These are phyloP conservation scores for Spizella passerina DNA, from an alignment of 2,797 vertebrate species.

Conservation along the genomic window DNA sequence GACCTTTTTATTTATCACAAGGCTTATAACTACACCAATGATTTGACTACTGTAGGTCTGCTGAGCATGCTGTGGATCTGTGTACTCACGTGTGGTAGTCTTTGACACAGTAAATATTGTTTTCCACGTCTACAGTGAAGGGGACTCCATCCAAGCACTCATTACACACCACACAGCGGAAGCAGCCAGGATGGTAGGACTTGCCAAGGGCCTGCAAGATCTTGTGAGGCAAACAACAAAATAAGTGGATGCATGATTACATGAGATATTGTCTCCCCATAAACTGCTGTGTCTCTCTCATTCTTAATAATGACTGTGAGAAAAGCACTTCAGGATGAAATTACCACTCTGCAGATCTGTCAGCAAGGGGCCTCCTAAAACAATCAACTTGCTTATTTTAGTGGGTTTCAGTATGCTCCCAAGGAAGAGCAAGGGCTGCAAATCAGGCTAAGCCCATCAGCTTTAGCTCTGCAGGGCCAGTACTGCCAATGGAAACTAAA, in stretches of 20 bases:
- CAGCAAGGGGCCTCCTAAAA: constrained; percentile 13
- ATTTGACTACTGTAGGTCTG: background rate
- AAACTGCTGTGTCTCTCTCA: background rate
- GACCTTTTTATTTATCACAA: background rate
- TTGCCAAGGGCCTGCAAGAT: constrained; percentile 97
- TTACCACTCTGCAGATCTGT: background rate
- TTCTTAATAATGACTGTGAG: background rate
- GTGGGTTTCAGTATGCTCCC: background rate
- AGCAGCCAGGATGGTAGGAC: constrained; percentile 97
- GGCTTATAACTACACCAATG: background rate
- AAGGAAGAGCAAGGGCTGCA: background rate
- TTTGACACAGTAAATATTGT: constrained; percentile 98
- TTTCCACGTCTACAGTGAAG: constrained; percentile 96
- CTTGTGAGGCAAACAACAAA: constrained; percentile 67
- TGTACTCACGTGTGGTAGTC: constrained; percentile 95
- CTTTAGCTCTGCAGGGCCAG: background rate
- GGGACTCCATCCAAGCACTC: constrained; percentile 96
- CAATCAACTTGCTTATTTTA: background rate
- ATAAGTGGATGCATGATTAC: background rate
- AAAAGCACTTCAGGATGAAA: background rate
- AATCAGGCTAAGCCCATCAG: background rate
- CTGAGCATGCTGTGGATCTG: background rate
- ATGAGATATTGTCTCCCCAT: background rate
- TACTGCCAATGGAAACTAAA: background rate
- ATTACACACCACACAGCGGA: constrained; percentile 96